Conservation (phyloP, 2,113 vertebrate species). For the Raja brachyura region DNA sequence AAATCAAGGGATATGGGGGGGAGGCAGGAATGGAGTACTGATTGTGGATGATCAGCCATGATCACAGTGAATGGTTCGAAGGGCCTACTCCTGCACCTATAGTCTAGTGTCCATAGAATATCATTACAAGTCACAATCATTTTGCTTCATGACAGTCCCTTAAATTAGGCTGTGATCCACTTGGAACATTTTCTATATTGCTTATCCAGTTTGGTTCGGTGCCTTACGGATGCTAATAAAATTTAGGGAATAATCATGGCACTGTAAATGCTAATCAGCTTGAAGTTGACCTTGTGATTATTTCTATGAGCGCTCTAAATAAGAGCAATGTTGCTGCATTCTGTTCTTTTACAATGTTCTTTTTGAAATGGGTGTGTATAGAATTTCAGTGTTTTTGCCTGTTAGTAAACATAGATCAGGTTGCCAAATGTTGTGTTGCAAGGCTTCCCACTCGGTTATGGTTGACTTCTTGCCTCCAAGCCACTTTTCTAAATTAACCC, state of each 20-base stretch:
- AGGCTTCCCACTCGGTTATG: too few relatives aligned
- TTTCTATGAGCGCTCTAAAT: background rate
- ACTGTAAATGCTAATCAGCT: background rate
- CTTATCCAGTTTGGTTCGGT: background rate
- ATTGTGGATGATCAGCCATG: too few relatives aligned
- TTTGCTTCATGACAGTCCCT: background rate
- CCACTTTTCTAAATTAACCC: too few relatives aligned
- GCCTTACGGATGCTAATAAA: background rate
- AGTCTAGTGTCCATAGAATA: background rate
- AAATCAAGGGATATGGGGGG: too few relatives aligned
- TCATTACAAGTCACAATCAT: background rate
- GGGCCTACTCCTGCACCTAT: too few relatives aligned
- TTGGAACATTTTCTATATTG: slow-evolving; percentile 21
- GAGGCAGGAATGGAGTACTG: too few relatives aligned
- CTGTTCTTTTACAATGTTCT: background rate
- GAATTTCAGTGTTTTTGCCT: background rate
- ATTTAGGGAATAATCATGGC: background rate
- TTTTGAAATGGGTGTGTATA: background rate
- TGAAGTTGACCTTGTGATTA: background rate
- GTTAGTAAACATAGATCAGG: background rate
- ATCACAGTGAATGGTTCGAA: too few relatives aligned
- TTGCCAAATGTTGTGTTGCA: background rate
- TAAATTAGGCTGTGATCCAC: background rate
- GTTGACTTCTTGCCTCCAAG: too few relatives aligned
- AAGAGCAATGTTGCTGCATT: background rate